Base-by-base conservation (phyloP, 2,888 invertebrate genomes). In the Villa cingulata region DNA sequence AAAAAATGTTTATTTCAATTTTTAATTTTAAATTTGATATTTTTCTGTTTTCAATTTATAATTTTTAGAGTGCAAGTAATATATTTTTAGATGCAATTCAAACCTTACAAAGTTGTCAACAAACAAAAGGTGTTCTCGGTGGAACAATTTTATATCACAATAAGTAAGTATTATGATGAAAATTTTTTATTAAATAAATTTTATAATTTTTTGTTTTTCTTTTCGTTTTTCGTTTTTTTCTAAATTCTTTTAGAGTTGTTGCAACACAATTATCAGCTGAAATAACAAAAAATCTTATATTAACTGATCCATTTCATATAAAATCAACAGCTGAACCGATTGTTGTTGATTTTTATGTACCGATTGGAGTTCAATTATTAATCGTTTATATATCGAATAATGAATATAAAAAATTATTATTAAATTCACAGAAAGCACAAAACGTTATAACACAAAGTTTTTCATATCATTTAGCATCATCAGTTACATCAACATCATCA, bases 81-180 rank as follows among this genome's bases (percentile, higher is more conserved):
- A 80, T 91, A 51, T 91, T 86, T 66, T 75, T 90, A 65, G 87
- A 89, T 71, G 83, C 90, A 2, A 81, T 87, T 69, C 86, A 90
- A 65, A 78, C 90, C 49, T 69, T 94, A 51, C 87, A 91, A 59
- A 80, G 83, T 55, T 89, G 88, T 61, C 84, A 88, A 63, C 80
- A 81, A 62, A 80, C 78, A 46, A 77, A 76, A 55, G 83, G 86
- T 32, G 83, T 91, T 34, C 70, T 90, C 39, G 91, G 89, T 7
- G 94, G 94, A 45, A 77, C 83, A 45, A 74, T 94, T 48, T 75
- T 92, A 50, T 90, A 87, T 62, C 88, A 90, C 64, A 91, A 89
- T 65, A 89, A 87, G 90, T 90, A 69, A 71, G 74, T n/a, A n/a
- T n/a, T n/a, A n/a, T 63, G 14, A 6, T 45, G 39, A 12, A 46